Conservation (phyloP, 2,888 invertebrate species). For the Nezara viridula region DNA sequence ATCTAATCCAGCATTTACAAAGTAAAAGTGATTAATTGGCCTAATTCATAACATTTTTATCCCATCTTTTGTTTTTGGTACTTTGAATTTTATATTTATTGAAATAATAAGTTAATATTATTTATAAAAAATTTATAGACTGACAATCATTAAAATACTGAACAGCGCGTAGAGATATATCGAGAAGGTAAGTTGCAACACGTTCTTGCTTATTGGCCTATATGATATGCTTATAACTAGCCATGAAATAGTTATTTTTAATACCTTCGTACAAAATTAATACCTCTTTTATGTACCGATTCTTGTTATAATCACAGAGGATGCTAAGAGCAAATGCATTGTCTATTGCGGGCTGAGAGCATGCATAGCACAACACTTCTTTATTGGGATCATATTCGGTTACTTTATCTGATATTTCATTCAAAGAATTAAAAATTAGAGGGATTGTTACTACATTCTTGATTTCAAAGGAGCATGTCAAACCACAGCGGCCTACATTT, state of each 20-base stretch:
- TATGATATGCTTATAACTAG: conserved; percentile 48
- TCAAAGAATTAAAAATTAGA: not conserved
- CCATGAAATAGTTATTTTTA: conserved; percentile 51
- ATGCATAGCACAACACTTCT: conserved; percentile 42
- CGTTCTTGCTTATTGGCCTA: not conserved
- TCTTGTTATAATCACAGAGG: not conserved
- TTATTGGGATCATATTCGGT: not conserved
- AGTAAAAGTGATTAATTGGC: not conserved
- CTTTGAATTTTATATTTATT: conserved; percentile 35
- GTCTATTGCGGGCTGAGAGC: conserved; percentile 37
- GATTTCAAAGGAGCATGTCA: conserved; percentile 54
- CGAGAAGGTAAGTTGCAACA: conserved; percentile 13
- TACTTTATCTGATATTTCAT: conserved; percentile 2
- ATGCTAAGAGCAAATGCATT: conserved; percentile 48
- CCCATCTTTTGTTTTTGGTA: not conserved
- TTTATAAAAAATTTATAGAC: conserved; percentile 41
- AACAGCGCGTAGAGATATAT: not conserved
- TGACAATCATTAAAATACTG: not conserved
- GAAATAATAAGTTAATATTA: conserved; percentile 42
- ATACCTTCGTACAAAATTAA: conserved; percentile 32
- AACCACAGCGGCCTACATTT: conserved; percentile 45
- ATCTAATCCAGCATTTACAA: not conserved
- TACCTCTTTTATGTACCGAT: conserved; percentile 45
- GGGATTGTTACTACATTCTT: not conserved
- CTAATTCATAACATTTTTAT: not conserved